A percentile compares a stretch with the other conserved stretches of the same genome.
phyloP scores from a whole-genome alignment of 2,888 invertebrate genomes.

The Pheosia gnoma region DNA sequence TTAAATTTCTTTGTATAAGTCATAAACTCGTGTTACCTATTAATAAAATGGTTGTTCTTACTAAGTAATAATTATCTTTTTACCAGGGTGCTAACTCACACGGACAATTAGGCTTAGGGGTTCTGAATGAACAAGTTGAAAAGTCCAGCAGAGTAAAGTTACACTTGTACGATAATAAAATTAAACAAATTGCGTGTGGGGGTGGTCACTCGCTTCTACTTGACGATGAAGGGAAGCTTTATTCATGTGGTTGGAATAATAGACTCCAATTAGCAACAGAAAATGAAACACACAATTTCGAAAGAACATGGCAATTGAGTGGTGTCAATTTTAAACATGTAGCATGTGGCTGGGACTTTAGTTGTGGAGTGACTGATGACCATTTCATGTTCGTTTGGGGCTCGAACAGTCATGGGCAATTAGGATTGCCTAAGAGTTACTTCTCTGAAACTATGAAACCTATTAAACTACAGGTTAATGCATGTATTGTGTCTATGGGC shows the following conservation, averaged over 20 bases:
- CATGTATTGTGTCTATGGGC: conserved; percentile 86
- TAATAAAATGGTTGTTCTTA: no score
- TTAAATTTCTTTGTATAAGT: no score
- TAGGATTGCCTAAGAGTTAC: conserved; percentile 85
- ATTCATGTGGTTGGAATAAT: conserved; percentile 91
- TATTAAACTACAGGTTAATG: conserved; percentile 74
- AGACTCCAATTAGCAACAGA: conserved; percentile 88
- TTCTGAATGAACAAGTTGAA: conserved; percentile 86
- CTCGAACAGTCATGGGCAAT: conserved; percentile 90
- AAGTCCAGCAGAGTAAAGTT: conserved; percentile 76
- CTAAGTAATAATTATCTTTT: conserved; percentile 3
- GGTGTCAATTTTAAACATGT: conserved; percentile 84
- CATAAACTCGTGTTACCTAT: no score
- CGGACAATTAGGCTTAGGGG: conserved; percentile 90
- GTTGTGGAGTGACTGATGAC: conserved; percentile 88
- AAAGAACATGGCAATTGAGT: conserved; percentile 85
- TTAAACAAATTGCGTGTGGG: conserved; percentile 88
- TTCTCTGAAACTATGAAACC: conserved; percentile 67
- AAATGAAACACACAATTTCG: conserved; percentile 79
- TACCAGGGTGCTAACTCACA: conserved; percentile 93
- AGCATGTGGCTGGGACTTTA: conserved; percentile 93
- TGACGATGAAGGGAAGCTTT: conserved; percentile 87
- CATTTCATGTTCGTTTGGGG: conserved; percentile 92
- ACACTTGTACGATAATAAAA: conserved; percentile 73
- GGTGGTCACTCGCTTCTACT: conserved; percentile 90